A percentile compares a stretch with the other conserved stretches of the same genome.
phyloP scores from a whole-genome alignment of 2,113 vertebrate species.

The Ciconia maguari region DNA sequence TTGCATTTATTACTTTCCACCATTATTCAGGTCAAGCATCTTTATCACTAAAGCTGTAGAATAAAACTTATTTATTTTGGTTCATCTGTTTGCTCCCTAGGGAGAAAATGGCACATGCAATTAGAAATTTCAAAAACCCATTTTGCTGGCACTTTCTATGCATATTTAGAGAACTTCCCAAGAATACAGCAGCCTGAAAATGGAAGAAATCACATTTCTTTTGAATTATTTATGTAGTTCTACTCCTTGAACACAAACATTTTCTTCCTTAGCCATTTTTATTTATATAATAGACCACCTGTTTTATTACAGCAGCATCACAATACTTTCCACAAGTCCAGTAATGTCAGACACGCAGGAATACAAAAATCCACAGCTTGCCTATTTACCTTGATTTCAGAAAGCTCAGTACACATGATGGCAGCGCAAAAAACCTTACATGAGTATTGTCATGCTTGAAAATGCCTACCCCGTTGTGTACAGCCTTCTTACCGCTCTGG shows the following conservation, averaged over 20 bases:
- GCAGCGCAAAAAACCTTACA: not conserved
- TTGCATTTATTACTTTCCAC: not conserved
- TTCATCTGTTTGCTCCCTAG: conserved; percentile 13
- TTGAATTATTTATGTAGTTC: conserved; percentile 7
- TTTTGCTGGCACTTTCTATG: not conserved
- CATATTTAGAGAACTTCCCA: not conserved
- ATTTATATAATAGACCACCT: not conserved
- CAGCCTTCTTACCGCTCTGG: not conserved
- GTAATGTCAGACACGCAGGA: not conserved
- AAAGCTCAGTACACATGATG: not conserved
- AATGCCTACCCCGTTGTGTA: not conserved
- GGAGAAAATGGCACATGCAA: not conserved
- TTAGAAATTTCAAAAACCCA: not conserved
- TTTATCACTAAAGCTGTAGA: conserved; percentile 22
- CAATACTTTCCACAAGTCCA: not conserved
- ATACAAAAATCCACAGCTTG: not conserved
- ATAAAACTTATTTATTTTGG: conserved; percentile 40
- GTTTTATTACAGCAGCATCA: not conserved
- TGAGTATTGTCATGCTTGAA: not conserved
- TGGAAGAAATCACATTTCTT: not conserved
- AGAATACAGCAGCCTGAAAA: not conserved
- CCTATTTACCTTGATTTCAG: not conserved
- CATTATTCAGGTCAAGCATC: conserved; percentile 31
- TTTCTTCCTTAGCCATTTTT: not conserved
- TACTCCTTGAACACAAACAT: not conserved